phyloP scores from a whole-genome alignment of 1,140 invertebrate species.

The Saccostrea glomerata region DNA sequence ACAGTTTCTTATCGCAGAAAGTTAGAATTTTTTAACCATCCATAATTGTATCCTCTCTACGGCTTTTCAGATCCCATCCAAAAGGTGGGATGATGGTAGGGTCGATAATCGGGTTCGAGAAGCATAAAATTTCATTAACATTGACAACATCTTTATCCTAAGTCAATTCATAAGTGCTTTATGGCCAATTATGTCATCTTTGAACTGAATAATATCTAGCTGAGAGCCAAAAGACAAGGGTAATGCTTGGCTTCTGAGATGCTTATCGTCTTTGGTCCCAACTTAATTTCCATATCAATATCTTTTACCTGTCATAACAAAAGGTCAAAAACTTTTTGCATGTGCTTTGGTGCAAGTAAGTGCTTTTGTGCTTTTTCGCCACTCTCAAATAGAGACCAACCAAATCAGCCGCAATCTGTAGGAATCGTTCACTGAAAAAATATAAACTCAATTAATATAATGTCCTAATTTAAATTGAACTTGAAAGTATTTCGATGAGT shows the following conservation, averaged over 20 bases:
- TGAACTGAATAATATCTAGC: constrained; percentile 39
- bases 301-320: constrained; percentile 8
- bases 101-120: constrained; percentile 30
- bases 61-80: constrained; percentile 32
- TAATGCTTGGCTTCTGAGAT: constrained; percentile 19
- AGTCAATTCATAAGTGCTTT: constrained; percentile 42
- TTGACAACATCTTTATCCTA: constrained; percentile 41
- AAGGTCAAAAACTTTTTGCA: constrained; percentile 26
- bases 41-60: constrained; percentile 28
- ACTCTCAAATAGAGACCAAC: not conserved
- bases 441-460: no score
- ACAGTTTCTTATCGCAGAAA: constrained; percentile 22
- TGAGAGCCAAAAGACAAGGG: constrained; percentile 41
- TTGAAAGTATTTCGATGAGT: no score
- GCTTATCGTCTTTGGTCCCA: constrained; percentile 29
- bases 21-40: constrained; percentile 16
- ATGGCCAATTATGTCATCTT: constrained; percentile 39
- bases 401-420: not conserved
- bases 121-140: constrained; percentile 41
- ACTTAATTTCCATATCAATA: constrained; percentile 40
- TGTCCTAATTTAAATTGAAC: no score
- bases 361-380: not conserved
- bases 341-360: constrained; percentile 22
- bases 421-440: no score
- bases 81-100: constrained; percentile 28